Percentiles rank a stretch among this genome's conserved stretches.
phyloP scores from a whole-genome alignment of 2,113 vertebrate genomes.

The Lophura nycthemera region DNA sequence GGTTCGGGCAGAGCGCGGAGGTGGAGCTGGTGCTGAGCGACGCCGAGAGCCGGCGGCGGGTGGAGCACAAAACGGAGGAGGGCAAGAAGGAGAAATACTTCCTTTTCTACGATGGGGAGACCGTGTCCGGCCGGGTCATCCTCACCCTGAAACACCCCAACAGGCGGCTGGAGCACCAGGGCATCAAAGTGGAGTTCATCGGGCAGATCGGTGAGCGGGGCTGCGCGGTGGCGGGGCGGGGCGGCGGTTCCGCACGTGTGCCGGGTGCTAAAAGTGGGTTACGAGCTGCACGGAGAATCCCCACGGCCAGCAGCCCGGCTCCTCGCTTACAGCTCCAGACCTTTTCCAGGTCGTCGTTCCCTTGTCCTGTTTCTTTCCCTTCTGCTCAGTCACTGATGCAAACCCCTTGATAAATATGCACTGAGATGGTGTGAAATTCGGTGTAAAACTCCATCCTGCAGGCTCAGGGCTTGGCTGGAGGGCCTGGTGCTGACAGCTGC shows the following conservation, averaged over 20 bases:
- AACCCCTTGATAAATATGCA: accelerated
- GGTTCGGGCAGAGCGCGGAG: constrained; percentile 94
- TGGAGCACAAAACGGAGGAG: constrained; percentile 94
- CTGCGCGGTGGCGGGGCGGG: too few relatives aligned
- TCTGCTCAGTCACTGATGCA: neutral
- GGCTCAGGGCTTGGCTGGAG: neutral
- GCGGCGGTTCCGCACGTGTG: too few relatives aligned
- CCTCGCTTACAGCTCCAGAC: neutral
- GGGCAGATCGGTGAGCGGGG: constrained; percentile 90
- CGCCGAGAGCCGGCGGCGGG: constrained; percentile 91
- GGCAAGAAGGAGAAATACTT: constrained; percentile 97
- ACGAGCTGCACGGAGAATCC: too few relatives aligned
- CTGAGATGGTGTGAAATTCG: accelerated
- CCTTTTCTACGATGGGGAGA: constrained; percentile 96
- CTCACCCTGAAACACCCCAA: constrained; percentile 94
- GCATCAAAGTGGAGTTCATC: constrained; percentile 97
- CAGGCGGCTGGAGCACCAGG: constrained; percentile 94
- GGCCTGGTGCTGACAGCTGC: neutral
- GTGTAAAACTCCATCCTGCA: neutral
- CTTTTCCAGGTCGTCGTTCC: constrained; percentile 37
- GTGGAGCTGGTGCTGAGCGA: constrained; percentile 93
- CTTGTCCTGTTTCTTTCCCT: neutral
- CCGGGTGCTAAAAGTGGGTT: neutral
- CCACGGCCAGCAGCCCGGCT: too few relatives aligned
- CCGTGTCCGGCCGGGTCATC: constrained; percentile 91